These are phyloP conservation scores for Phrynocephalus forsythii DNA, from an alignment of 2,797 vertebrate species.

Conservation along the genomic window DNA sequence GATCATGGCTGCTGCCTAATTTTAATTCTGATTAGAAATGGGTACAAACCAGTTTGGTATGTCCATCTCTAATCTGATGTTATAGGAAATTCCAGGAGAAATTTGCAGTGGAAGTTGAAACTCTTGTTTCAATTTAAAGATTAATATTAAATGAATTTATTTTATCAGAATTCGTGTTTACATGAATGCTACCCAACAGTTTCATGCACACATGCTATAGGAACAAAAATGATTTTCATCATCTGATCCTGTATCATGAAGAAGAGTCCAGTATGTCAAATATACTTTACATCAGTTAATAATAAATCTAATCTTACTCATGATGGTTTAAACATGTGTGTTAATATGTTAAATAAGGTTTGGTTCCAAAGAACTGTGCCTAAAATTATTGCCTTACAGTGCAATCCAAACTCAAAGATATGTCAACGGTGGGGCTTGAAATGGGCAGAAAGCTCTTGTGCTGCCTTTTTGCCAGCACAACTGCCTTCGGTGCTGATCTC, in stretches of 20 bases:
- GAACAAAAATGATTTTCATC: not conserved
- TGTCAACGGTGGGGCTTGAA: too few species aligned
- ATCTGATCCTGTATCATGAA: not conserved
- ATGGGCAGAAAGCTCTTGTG: too few species aligned
- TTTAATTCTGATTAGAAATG: too few species aligned
- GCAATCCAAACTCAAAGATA: not conserved
- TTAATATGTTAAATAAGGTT: not conserved
- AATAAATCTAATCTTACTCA: not conserved
- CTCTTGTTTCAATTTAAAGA: not conserved
- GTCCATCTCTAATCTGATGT: not conserved
- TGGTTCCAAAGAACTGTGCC: not conserved
- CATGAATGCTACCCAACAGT: not conserved
- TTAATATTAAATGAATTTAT: not conserved
- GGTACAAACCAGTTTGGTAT: too few species aligned
- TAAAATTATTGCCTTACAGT: not conserved
- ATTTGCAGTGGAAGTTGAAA: not conserved
- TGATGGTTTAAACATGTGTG: not conserved
- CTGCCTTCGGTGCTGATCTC: too few species aligned
- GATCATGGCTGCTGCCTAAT: not conserved
- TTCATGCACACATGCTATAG: not conserved
- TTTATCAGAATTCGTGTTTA: not conserved
- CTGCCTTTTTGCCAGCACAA: too few species aligned
- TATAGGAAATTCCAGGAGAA: not conserved
- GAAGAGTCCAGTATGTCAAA: not conserved
- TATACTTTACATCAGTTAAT: not conserved